Conservation (phyloP, 2,888 invertebrate species). For the Fragum whitleyi region DNA sequence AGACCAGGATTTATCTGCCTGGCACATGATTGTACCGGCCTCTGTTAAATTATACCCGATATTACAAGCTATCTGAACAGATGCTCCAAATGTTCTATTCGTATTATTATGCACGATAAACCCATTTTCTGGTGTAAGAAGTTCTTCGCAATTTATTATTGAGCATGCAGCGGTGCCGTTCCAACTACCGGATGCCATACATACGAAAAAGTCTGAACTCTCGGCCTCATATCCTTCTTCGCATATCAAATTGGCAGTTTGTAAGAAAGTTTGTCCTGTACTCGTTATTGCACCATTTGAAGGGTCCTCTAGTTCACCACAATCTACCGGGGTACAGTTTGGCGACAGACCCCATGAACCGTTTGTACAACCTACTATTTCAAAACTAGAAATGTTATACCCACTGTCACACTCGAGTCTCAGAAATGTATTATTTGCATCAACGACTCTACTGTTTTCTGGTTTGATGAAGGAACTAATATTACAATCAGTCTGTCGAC, state of each 20-base stretch:
- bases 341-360: neutral
- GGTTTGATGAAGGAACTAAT: neutral
- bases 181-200: neutral
- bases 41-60: neutral
- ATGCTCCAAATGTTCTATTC: neutral
- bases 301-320: neutral
- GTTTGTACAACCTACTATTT: neutral
- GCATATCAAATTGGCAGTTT: constrained; percentile 1
- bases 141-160: neutral
- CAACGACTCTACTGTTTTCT: neutral
- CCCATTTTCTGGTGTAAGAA: neutral
- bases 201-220: neutral
- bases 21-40: neutral
- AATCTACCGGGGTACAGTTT: constrained; percentile 6
- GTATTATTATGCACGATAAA: neutral
- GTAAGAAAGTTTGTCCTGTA: neutral
- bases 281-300: neutral
- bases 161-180: neutral
- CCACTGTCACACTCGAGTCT: neutral
- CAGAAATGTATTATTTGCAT: neutral
- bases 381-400: neutral
- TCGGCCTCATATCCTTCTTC: neutral
- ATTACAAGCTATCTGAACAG: neutral
- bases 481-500: neutral
- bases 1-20: constrained; percentile 2